These are phyloP conservation scores for Euleptes europaea DNA, from an alignment of 2,113 vertebrate species.

Conservation along the genomic window DNA sequence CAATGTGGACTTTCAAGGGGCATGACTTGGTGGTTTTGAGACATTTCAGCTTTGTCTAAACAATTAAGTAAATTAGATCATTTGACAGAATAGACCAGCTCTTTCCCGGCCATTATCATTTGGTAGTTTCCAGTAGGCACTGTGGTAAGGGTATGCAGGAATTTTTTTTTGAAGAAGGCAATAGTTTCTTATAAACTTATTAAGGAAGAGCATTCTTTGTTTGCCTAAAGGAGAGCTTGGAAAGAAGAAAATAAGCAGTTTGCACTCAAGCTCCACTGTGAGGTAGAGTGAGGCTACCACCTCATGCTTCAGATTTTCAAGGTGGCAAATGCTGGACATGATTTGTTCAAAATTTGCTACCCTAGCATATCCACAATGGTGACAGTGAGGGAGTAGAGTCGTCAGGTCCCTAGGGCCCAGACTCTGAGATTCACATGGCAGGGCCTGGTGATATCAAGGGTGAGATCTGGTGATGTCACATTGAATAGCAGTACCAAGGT, in stretches of 20 bases:
- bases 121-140: constrained; percentile 12
- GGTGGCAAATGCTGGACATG: background rate
- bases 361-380: background rate
- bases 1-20: background rate
- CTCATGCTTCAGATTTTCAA: background rate
- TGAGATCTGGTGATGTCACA: no score
- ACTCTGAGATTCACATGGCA: no score
- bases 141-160: background rate
- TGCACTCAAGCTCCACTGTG: background rate
- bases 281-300: background rate
- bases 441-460: no score
- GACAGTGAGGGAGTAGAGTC: background rate
- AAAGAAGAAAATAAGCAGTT: background rate
- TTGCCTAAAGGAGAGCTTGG: background rate
- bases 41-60: constrained; percentile 17
- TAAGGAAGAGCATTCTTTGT: background rate
- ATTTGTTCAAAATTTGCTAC: background rate
- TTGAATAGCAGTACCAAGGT: no score
- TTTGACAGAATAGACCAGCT: constrained; percentile 4
- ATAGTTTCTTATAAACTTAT: background rate
- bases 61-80: constrained; percentile 25
- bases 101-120: constrained; percentile 19
- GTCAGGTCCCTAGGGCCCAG: background rate
- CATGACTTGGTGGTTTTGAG: constrained; percentile 25
- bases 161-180: background rate